Base-by-base conservation (phyloP, 2,113 vertebrate genomes). In the Tetrax tetrax region DNA sequence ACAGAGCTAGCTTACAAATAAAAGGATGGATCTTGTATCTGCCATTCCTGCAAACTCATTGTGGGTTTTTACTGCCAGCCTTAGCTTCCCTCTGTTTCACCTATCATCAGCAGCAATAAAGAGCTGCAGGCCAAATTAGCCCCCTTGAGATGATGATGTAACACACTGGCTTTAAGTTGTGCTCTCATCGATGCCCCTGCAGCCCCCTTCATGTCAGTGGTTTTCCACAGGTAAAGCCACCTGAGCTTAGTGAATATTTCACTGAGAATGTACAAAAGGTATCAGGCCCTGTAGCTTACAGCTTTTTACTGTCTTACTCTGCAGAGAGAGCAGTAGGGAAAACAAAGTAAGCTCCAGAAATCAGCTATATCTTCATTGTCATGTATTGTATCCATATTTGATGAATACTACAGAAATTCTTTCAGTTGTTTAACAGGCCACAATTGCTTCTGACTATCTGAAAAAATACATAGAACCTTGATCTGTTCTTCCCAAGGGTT, bases 81-180 rank as follows among this genome's bases (percentile, higher is more conserved):
- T 47, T 63, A 77, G 12, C 71, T 63, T 66, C 47, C 24, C 31
- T 74, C 14, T 51, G 28, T 94, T 80, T 93, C 41, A 48, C 79
- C 38, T 43, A 17, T 54, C n/a, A 86, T 29, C 68, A 83, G 1
- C 54, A 92, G 54, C 69, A 87, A 79, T 88, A 87, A 93, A 94
- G 84, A 85, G 63, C 74, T 90, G 54, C 66, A 77, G 79, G 51
- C 37, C 88, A 95, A 71, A 95, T 94, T 47, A 92, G 37, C 22
- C 60, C 56, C 51, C 64, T 31, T 77, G 75, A 86, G 92, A 86
- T 15, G 19, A 35, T 43, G 70, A 43, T 63, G 54, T 54, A 81
- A 60, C 50, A 81, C 21, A 11, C 8, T 56, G 88, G 29, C 45
- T 93, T 48, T 51, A 77, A 77, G 80, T 14, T 68, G 28, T 66